Conservation (phyloP, 1,140 invertebrate species). For the Doryteuthis pealeii region DNA sequence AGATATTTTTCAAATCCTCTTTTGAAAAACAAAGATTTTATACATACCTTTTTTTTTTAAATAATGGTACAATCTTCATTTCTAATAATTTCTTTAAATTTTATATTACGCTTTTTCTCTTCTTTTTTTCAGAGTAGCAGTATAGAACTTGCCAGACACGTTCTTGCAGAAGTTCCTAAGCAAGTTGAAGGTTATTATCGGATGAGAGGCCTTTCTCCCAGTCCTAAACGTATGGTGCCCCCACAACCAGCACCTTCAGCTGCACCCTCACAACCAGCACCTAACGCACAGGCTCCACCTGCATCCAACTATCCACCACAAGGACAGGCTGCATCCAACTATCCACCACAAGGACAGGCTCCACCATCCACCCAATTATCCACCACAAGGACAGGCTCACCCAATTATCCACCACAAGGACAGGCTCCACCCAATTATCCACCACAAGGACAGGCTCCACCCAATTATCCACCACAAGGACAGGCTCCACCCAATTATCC, state of each 20-base stretch:
- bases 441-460: neutral
- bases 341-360: neutral
- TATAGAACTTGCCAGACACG: conserved; percentile 63
- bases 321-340: neutral
- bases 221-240: conserved; percentile 12
- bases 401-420: neutral
- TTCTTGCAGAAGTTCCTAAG: conserved; percentile 66
- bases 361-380: neutral
- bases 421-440: neutral
- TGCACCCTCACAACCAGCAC: neutral
- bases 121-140: conserved; percentile 27
- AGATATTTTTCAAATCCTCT: too few relatives aligned
- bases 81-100: too few relatives aligned
- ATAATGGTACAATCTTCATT: too few relatives aligned
- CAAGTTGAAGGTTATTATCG: conserved; percentile 60
- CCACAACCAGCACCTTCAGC: conserved; percentile 8
- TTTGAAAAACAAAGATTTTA: too few relatives aligned
- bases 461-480: neutral
- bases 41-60: too few relatives aligned
- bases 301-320: neutral
- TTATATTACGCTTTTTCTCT: conserved; percentile 14
- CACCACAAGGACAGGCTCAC: neutral
- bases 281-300: neutral
- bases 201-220: conserved; percentile 34
- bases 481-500: neutral